Conservation (phyloP, 2,888 invertebrate genomes). For the Pristionchus arcanus region DNA sequence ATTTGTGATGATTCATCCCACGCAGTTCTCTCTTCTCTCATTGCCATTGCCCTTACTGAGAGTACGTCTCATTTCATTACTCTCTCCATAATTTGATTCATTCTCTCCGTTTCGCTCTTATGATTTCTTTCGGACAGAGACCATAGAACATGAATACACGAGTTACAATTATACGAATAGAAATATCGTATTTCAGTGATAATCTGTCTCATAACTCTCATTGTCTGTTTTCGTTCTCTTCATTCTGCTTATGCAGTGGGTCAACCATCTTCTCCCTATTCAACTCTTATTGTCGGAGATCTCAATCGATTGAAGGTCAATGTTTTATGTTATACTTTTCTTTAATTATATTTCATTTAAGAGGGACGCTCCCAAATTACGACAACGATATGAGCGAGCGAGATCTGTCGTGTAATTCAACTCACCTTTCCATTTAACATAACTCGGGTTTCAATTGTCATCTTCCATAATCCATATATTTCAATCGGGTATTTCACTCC, state of each 20-base stretch:
- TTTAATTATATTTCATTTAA: background rate
- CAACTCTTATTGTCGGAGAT: constrained; percentile 54
- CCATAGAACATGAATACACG: constrained; percentile 2
- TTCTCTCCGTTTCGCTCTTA: background rate
- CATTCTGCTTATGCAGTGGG: constrained; percentile 51
- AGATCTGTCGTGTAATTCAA: constrained; percentile 17
- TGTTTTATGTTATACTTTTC: background rate
- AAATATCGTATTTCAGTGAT: constrained; percentile 22
- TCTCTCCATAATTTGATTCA: background rate
- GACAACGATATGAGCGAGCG: background rate
- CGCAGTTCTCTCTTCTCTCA: constrained; percentile 53
- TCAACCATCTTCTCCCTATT: constrained; percentile 51
- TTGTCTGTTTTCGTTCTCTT: constrained; percentile 56
- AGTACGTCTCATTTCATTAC: constrained; percentile 24
- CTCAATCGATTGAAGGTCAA: background rate
- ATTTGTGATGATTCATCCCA: constrained; percentile 32
- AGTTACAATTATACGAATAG: too few species aligned
- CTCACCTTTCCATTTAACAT: background rate
- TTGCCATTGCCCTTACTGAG: constrained; percentile 49
- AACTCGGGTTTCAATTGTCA: constrained; percentile 5
- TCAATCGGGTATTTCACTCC: background rate
- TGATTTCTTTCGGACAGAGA: background rate
- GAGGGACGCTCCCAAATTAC: constrained; percentile 3
- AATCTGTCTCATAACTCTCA: constrained; percentile 44
- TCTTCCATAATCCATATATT: background rate